Conservation (phyloP, 2,888 invertebrate genomes). For the Andrena bicolor region DNA sequence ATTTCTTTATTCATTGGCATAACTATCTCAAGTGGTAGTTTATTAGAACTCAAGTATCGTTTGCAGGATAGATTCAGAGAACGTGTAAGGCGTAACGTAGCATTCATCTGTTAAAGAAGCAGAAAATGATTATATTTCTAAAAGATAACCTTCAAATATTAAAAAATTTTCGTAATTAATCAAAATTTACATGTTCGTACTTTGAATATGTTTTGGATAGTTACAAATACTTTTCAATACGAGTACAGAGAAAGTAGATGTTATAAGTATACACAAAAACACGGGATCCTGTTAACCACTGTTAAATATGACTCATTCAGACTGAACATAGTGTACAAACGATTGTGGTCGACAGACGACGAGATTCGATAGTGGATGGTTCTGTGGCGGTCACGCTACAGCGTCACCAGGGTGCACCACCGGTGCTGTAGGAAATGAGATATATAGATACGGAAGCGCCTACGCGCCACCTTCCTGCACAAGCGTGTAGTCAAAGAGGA, state of each 20-base stretch:
- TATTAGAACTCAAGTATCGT: constrained; percentile 39
- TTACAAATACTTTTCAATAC: not conserved
- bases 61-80: constrained; percentile 11
- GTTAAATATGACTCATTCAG: no score
- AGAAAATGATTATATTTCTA: not conserved
- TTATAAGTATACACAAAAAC: not conserved
- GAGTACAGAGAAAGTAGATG: not conserved
- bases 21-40: constrained; percentile 85
- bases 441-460: no score
- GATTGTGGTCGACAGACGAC: no score
- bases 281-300: not conserved
- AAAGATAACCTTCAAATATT: constrained; percentile 8
- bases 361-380: no score
- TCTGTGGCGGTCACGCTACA: no score
- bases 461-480: no score
- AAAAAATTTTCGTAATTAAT: not conserved
- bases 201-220: not conserved
- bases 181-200: constrained; percentile 14
- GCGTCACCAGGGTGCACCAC: no score
- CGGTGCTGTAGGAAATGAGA: no score
- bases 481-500: no score
- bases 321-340: no score
- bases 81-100: constrained; percentile 11
- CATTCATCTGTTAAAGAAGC: constrained; percentile 54
- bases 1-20: constrained; percentile 91